These are phyloP conservation scores for Dastarcus helophoroides DNA, from an alignment of 2,888 invertebrate genomes.

Conservation along the genomic window DNA sequence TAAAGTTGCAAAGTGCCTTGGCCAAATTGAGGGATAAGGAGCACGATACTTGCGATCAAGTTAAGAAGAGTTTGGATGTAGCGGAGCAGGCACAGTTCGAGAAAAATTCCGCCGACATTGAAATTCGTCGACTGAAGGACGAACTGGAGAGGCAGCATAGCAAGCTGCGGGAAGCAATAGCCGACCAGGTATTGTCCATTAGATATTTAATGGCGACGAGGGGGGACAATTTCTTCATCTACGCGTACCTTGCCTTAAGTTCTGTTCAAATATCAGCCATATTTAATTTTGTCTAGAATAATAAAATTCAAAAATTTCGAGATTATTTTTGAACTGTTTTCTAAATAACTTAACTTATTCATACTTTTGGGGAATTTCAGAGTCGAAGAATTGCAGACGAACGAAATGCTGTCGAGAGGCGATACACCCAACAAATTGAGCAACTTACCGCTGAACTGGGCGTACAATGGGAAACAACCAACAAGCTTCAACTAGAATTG, in stretches of 20 bases:
- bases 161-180: constrained; percentile 61
- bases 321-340: no score
- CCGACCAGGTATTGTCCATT: constrained; percentile 70
- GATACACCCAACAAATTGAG: constrained; percentile 63
- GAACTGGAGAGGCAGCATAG: constrained; percentile 67
- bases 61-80: constrained; percentile 56
- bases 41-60: constrained; percentile 49
- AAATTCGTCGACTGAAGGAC: constrained; percentile 62
- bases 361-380: no score
- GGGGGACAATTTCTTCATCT: no score
- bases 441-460: constrained; percentile 68
- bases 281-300: no score
- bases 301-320: no score
- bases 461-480: constrained; percentile 68
- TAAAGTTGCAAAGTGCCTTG: constrained; percentile 54
- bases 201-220: no score
- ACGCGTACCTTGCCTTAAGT: no score
- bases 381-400: constrained; percentile 56
- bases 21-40: constrained; percentile 53
- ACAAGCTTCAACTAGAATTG: constrained; percentile 63
- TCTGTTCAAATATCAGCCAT: no score
- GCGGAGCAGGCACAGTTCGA: constrained; percentile 68
- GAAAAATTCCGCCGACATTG: constrained; percentile 61
- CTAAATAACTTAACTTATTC: no score
- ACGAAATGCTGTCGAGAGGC: constrained; percentile 57